These are phyloP conservation scores for Poliocrania exsul DNA, from an alignment of 2,797 vertebrate species.

Conservation along the genomic window DNA sequence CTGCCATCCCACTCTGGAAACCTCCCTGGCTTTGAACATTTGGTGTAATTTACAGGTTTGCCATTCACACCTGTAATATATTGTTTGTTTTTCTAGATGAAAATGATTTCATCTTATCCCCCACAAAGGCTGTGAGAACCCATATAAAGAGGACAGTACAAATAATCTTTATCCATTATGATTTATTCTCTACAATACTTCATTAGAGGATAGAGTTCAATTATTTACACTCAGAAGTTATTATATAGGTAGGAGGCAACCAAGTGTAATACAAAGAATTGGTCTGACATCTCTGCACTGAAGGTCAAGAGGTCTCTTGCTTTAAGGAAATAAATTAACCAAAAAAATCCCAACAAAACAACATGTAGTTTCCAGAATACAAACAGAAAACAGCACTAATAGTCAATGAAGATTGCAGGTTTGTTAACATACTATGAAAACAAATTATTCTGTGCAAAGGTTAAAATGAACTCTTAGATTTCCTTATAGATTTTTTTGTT, in stretches of 20 bases:
- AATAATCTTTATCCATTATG: slow-evolving; percentile 76
- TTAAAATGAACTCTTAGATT: slow-evolving; percentile 73
- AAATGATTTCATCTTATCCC: not conserved
- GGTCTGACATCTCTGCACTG: slow-evolving; percentile 82
- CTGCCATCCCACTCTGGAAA: not conserved
- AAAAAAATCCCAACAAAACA: slow-evolving; percentile 45
- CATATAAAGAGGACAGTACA: slow-evolving; percentile 63
- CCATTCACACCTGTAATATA: not conserved
- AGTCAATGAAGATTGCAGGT: slow-evolving; percentile 74
- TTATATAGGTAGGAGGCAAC: slow-evolving; percentile 83
- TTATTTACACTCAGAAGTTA: slow-evolving; percentile 84
- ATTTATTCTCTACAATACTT: slow-evolving; percentile 86
- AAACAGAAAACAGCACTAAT: slow-evolving; percentile 73
- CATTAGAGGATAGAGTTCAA: slow-evolving; percentile 81
- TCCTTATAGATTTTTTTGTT: slow-evolving; percentile 62
- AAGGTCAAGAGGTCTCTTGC: slow-evolving; percentile 80
- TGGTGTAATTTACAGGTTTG: not conserved
- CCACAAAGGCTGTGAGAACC: not conserved
- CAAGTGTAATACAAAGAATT: slow-evolving; percentile 83
- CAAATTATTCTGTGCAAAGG: slow-evolving; percentile 74
- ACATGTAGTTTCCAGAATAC: slow-evolving; percentile 73
- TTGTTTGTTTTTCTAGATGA: not conserved
- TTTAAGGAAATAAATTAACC: slow-evolving; percentile 75
- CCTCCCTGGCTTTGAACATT: not conserved
- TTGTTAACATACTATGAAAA: slow-evolving; percentile 74